Evolutionary conservation across 2,888 invertebrate species (phyloP).

Genomic region (Chymomyza caudatula): DNA sequence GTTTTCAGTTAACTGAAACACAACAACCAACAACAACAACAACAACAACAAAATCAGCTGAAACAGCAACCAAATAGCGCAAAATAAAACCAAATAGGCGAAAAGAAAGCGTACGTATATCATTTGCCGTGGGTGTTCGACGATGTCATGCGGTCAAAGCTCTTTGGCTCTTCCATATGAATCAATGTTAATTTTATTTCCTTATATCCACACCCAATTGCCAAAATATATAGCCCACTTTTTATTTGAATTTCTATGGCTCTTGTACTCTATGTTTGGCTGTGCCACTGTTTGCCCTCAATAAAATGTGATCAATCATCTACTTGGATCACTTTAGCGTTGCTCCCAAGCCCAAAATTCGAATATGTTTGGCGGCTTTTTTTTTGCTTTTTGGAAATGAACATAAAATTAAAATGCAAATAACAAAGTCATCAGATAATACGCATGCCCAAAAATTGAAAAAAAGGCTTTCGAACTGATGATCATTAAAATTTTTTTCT

Average conservation of each 20-base stretch:
- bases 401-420: conserved; percentile 10
- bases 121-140: conserved; percentile 44
- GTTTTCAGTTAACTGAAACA: conserved; percentile 31
- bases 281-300: conserved; percentile 49
- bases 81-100: conserved; percentile 34
- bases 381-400: conserved; percentile 17
- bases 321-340: conserved; percentile 57
- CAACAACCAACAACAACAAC: not conserved
- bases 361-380: too few species aligned
- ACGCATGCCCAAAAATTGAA: conserved; percentile 12
- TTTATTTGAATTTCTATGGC: not conserved
- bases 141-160: conserved; percentile 53
- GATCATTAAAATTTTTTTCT: not conserved
- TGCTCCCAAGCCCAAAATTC: conserved; percentile 7
- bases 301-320: conserved; percentile 27
- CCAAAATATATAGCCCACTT: not conserved
- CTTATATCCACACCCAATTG: conserved; percentile 20
- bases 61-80: conserved; percentile 33
- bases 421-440: not conserved
- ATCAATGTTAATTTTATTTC: conserved; percentile 23
- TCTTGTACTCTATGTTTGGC: not conserved
- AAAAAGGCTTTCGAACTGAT: conserved; percentile 25
- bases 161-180: conserved; percentile 29
- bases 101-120: conserved; percentile 55
- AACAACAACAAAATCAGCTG: not conserved